These are phyloP conservation scores for Cydia pomonella DNA, from an alignment of 1,140 invertebrate species.

Conservation along the genomic window DNA sequence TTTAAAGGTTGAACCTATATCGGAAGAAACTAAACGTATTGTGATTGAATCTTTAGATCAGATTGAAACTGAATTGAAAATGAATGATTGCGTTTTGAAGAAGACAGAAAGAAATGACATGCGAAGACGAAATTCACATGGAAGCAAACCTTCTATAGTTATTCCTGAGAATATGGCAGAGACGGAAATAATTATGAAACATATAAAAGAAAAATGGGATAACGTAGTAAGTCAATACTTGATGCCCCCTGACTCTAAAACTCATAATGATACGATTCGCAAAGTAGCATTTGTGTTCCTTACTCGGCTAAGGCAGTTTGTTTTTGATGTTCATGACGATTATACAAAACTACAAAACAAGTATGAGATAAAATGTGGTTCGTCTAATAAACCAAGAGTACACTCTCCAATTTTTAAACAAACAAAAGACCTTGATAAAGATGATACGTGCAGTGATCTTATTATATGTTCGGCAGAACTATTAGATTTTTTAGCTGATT, in stretches of 20 bases:
- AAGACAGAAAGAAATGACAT: not conserved
- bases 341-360: not conserved
- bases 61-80: not conserved
- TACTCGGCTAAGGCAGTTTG: not conserved
- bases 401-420: not conserved
- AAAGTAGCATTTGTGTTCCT: not conserved
- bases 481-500: not conserved
- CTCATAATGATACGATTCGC: not conserved
- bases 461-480: not conserved
- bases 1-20: not conserved
- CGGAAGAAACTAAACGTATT: not conserved
- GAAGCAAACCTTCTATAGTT: not conserved
- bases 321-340: not conserved
- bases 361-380: not conserved
- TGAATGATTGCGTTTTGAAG: not conserved
- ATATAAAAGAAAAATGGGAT: conserved; percentile 1
- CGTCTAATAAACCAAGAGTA: not conserved
- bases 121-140: not conserved
- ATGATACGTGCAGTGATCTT: not conserved
- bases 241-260: not conserved
- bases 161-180: not conserved
- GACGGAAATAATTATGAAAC: not conserved
- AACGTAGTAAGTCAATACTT: not conserved
- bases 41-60: not conserved
- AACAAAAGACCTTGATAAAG: not conserved